phyloP scores from a whole-genome alignment of 2,888 invertebrate species.

The Calliscelio sp. region DNA sequence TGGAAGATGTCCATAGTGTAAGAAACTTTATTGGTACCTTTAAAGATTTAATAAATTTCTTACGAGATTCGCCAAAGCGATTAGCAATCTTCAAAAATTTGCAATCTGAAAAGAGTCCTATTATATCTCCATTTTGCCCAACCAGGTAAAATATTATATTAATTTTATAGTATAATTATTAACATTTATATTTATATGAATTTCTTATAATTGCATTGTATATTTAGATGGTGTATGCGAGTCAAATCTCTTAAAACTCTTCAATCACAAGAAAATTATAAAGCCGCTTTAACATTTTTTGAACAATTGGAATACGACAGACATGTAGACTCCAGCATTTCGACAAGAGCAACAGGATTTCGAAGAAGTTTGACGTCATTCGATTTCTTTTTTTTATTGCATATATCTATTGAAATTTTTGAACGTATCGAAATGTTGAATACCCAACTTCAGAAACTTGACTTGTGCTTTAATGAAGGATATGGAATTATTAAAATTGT shows the following conservation, averaged over 20 bases:
- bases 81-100: constrained; percentile 64
- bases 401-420: constrained; percentile 68
- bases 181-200: not conserved
- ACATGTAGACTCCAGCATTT: constrained; percentile 22
- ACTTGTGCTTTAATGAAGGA: constrained; percentile 53
- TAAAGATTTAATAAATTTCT: constrained; percentile 55
- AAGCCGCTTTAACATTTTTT: constrained; percentile 54
- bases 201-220: too few species aligned
- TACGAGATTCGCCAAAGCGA: constrained; percentile 66
- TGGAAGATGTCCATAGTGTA: constrained; percentile 31
- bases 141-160: constrained; percentile 36
- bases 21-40: constrained; percentile 43
- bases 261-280: constrained; percentile 46
- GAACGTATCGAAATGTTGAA: constrained; percentile 66
- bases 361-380: constrained; percentile 43
- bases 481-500: constrained; percentile 19
- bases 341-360: constrained; percentile 61
- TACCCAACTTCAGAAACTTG: constrained; percentile 60
- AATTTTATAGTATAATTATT: not conserved
- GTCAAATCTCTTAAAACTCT: constrained; percentile 67
- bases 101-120: constrained; percentile 47
- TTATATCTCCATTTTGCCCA: constrained; percentile 44
- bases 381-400: constrained; percentile 46
- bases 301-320: constrained; percentile 15
- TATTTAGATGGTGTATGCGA: constrained; percentile 64